phyloP scores from a whole-genome alignment of 2,888 invertebrate species.

The Callimorpha dominula region DNA sequence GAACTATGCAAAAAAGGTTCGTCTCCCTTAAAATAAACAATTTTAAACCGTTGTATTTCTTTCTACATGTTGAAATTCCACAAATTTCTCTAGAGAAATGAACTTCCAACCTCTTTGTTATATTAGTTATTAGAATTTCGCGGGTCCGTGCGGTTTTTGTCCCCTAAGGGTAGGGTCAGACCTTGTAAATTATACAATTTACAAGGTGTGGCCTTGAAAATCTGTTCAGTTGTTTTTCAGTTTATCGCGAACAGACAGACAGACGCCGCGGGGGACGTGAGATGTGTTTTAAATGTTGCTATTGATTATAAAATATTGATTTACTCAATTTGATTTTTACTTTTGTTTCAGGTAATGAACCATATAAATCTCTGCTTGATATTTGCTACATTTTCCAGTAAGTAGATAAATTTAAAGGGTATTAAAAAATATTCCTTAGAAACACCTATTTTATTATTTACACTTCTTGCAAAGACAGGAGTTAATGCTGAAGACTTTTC shows the following conservation, averaged over 20 bases:
- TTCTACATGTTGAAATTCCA: background rate
- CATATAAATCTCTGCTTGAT: background rate
- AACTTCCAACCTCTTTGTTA: conserved; percentile 2
- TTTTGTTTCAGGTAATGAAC: conserved; percentile 13
- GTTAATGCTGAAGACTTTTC: no score
- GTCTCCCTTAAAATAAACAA: background rate
- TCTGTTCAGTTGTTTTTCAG: no score
- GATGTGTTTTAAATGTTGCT: no score
- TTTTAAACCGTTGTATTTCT: background rate
- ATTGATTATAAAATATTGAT: background rate
- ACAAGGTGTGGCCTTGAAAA: background rate
- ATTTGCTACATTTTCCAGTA: background rate
- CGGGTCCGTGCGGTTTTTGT: background rate
- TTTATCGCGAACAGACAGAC: no score
- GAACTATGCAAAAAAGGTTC: background rate
- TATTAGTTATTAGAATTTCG: conserved; percentile 10
- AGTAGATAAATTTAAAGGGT: background rate
- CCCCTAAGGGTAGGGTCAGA: background rate
- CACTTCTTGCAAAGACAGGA: no score
- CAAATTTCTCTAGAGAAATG: conserved; percentile 15
- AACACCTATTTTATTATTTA: no score
- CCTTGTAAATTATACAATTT: background rate
- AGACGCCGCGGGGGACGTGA: no score
- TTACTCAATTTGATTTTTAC: background rate
- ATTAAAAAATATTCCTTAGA: no score